These are phyloP conservation scores for Salticus scenicus DNA, from an alignment of 2,888 invertebrate species.

Conservation along the genomic window DNA sequence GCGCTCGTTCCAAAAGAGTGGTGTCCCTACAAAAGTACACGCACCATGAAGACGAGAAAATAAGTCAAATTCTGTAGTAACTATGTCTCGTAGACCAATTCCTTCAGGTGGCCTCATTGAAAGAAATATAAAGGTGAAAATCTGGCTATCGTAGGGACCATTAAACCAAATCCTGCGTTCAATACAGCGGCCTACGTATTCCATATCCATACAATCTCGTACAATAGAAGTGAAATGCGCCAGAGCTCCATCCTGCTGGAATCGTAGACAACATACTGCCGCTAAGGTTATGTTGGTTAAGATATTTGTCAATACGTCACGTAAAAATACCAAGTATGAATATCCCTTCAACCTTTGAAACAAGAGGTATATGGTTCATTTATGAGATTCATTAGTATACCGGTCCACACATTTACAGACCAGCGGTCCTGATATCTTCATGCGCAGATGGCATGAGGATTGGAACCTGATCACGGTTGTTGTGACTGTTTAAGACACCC, in stretches of 20 bases:
- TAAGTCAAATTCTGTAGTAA: background rate
- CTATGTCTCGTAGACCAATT: background rate
- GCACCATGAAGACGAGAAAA: background rate
- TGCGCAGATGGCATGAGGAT: background rate
- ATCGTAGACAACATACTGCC: background rate
- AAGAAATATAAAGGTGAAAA: background rate
- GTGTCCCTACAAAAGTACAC: too few species aligned
- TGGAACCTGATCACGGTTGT: too few species aligned
- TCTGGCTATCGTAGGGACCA: background rate
- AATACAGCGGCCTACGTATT: background rate
- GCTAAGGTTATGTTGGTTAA: background rate
- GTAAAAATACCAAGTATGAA: constrained; percentile 1
- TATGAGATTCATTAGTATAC: background rate
- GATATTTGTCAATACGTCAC: background rate
- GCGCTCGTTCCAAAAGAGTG: too few species aligned
- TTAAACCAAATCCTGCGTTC: background rate
- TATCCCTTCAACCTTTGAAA: background rate
- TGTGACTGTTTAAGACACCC: too few species aligned
- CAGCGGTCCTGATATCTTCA: background rate
- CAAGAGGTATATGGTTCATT: background rate
- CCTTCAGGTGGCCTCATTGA: background rate
- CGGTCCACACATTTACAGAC: background rate
- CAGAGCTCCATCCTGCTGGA: background rate
- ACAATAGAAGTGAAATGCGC: background rate
- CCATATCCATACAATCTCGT: background rate